phyloP scores from a whole-genome alignment of 1,140 invertebrate genomes.

The Euura saliciscinereae region DNA sequence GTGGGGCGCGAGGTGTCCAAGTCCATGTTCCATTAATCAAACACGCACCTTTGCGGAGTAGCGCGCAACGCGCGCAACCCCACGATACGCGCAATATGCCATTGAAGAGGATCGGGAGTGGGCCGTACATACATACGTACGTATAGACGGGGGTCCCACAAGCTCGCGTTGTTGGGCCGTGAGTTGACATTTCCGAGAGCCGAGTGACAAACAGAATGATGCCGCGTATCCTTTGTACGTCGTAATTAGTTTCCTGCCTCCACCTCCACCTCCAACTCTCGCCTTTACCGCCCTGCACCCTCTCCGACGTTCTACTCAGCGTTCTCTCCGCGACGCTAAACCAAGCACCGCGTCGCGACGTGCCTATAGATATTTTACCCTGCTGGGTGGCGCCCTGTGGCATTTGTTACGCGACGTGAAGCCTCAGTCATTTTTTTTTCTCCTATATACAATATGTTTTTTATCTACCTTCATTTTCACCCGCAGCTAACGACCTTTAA shows the following conservation, averaged over 20 bases:
- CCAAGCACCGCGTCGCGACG: no score
- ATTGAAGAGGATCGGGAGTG: constrained; percentile 24
- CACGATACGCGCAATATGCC: neutral
- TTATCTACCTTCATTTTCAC: neutral
- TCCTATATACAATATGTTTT: neutral
- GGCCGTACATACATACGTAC: no score
- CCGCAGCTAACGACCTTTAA: neutral
- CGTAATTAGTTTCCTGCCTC: constrained; percentile 32
- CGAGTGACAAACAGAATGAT: constrained; percentile 39
- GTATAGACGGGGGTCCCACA: neutral
- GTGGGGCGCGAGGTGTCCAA: neutral
- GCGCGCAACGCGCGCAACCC: no score
- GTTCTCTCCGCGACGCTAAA: neutral
- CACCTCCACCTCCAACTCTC: neutral
- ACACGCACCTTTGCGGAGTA: neutral
- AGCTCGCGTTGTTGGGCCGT: constrained; percentile 22
- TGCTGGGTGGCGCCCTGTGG: neutral
- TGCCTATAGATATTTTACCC: no score
- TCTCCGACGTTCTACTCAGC: constrained; percentile 12
- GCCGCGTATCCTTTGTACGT: constrained; percentile 34
- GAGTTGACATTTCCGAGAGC: constrained; percentile 27
- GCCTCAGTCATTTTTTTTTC: neutral
- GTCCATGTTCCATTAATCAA: neutral
- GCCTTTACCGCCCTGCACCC: neutral
- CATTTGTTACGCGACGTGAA: neutral